Evolutionary conservation across 2,888 invertebrate genomes (phyloP).

Genomic region (Pterostichus niger): DNA sequence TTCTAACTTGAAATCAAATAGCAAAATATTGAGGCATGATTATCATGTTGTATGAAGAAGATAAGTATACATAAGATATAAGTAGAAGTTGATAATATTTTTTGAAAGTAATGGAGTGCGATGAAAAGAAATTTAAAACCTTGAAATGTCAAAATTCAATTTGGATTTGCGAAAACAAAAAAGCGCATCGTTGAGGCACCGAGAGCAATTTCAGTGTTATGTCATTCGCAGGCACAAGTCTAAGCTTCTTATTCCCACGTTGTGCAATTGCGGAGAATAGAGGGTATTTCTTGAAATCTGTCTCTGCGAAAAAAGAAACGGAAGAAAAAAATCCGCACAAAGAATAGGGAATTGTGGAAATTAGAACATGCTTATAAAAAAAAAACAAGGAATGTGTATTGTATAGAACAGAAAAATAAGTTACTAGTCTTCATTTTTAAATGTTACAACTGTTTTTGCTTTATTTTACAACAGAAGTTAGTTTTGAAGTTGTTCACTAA

Average conservation of each 20-base stretch:
- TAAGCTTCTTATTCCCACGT: constrained; percentile 39
- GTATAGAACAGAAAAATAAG: too few species aligned
- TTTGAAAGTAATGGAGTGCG: too few species aligned
- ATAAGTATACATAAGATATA: too few species aligned
- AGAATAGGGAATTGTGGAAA: constrained; percentile 23
- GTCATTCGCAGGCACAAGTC: constrained; percentile 41
- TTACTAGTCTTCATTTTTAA: too few species aligned
- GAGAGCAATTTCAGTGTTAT: constrained; percentile 47
- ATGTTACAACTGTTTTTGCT: too few species aligned
- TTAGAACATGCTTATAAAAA: background rate
- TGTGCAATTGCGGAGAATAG: constrained; percentile 37
- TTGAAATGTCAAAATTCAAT: constrained; percentile 28
- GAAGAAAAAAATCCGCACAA: constrained; percentile 7
- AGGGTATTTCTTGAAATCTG: constrained; percentile 43
- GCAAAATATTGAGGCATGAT: too few species aligned
- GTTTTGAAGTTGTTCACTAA: too few species aligned
- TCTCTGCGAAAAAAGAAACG: constrained; percentile 30
- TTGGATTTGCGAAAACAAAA: constrained; percentile 11
- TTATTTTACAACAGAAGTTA: too few species aligned
- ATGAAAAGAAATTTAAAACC: constrained; percentile 23
- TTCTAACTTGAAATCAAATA: too few species aligned
- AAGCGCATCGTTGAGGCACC: constrained; percentile 25
- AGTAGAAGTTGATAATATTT: too few species aligned
- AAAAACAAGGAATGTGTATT: background rate
- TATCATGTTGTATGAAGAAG: too few species aligned